Conservation (phyloP, 2,797 vertebrate species). For the Mormyrops boulengeri region DNA sequence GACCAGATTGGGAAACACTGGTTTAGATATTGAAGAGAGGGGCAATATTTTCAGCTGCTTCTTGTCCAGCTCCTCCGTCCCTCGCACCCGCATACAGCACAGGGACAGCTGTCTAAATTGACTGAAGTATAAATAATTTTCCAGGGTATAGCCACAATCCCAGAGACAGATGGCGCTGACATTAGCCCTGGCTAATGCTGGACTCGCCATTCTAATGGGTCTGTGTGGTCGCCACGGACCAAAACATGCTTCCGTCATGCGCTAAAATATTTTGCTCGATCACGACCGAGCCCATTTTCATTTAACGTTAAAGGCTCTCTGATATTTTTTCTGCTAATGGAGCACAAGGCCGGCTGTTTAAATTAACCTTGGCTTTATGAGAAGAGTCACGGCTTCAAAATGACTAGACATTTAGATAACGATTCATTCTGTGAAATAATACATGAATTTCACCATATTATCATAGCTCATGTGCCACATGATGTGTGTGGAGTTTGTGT, state of each 20-base stretch:
- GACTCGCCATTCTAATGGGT: not conserved
- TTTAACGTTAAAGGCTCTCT: not conserved
- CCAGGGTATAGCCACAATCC: not conserved
- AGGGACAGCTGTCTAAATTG: not conserved
- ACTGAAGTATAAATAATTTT: conserved; percentile 17
- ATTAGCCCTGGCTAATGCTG: not conserved
- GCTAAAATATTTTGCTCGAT: not conserved
- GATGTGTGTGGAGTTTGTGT: not conserved
- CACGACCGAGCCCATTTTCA: not conserved
- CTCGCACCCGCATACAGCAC: not conserved
- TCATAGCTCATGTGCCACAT: not conserved
- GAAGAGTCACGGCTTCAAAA: not conserved
- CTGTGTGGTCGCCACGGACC: not conserved
- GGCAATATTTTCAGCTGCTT: not conserved
- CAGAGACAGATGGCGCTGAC: conserved; percentile 18
- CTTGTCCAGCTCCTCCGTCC: not conserved
- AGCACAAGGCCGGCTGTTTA: not conserved
- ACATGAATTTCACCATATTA: not conserved
- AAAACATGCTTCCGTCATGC: not conserved
- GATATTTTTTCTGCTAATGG: not conserved
- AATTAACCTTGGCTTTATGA: not conserved
- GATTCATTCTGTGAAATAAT: not conserved
- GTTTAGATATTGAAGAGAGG: not conserved
- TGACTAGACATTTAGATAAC: conserved; percentile 6
- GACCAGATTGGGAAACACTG: not conserved